Evolutionary conservation across 2,113 vertebrate species (phyloP).

Genomic region (Cyanoderma ruficeps): DNA sequence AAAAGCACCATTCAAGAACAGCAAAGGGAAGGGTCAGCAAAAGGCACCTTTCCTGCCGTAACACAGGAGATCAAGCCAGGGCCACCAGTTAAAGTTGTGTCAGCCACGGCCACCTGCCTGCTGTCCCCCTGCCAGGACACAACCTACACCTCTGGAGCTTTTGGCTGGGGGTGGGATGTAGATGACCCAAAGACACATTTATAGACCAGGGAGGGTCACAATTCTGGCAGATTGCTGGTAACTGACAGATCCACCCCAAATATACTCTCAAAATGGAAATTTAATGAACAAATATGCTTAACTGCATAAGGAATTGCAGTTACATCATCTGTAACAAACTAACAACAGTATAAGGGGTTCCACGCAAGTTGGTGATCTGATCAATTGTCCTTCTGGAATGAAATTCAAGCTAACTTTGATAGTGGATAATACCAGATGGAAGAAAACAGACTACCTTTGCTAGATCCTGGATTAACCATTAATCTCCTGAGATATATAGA

Average conservation of each 20-base stretch:
- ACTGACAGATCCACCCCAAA: background rate
- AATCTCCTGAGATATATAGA: background rate
- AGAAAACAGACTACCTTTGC: background rate
- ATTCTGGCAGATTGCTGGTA: background rate
- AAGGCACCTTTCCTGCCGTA: background rate
- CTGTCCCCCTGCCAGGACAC: background rate
- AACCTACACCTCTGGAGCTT: background rate
- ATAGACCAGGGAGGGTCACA: background rate
- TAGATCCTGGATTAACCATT: slow-evolving; percentile 1
- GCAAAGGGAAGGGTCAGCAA: background rate
- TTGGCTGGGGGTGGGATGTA: background rate
- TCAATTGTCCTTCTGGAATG: background rate
- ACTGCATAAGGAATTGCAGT: background rate
- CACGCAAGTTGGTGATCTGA: background rate
- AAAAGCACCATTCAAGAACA: background rate
- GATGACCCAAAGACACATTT: background rate
- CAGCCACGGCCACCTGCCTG: background rate
- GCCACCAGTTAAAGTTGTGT: background rate
- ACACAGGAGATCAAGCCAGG: background rate
- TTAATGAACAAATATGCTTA: background rate
- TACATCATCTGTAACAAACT: background rate
- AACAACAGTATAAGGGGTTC: background rate
- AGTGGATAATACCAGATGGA: background rate
- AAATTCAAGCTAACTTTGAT: background rate
- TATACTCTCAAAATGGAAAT: background rate